phyloP scores from a whole-genome alignment of 2,888 invertebrate genomes.

The Pristionchus entomophagus region DNA sequence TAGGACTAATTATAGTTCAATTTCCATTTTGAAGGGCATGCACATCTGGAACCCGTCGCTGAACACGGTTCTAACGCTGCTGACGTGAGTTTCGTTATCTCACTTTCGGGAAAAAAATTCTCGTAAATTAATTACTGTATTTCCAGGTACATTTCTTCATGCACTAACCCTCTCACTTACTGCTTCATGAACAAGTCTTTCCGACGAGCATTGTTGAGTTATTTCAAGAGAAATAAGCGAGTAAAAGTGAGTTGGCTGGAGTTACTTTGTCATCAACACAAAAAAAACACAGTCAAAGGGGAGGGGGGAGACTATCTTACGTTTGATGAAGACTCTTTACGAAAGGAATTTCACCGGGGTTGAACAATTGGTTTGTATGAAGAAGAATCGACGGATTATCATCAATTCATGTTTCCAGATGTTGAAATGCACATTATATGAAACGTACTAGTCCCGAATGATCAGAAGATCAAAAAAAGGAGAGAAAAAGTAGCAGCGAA shows the following conservation, averaged over 20 bases:
- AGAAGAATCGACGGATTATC: too few relatives aligned
- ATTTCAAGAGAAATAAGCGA: conserved; percentile 51
- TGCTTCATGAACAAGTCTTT: conserved; percentile 88
- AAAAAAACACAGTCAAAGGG: too few relatives aligned
- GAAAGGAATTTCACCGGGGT: too few relatives aligned
- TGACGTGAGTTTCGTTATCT: conserved; percentile 51
- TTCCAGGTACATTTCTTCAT: conserved; percentile 59
- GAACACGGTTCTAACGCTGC: conserved; percentile 62
- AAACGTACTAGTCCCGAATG: background rate
- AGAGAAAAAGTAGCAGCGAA: too few relatives aligned
- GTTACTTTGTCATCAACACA: too few relatives aligned
- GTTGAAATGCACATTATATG: background rate
- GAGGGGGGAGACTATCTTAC: too few relatives aligned
- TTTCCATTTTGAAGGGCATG: background rate
- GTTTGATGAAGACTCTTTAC: too few relatives aligned
- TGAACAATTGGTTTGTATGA: too few relatives aligned
- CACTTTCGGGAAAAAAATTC: background rate
- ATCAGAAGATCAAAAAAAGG: too few relatives aligned
- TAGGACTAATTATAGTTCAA: too few relatives aligned
- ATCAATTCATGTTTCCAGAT: too few relatives aligned
- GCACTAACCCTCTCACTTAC: conserved; percentile 88
- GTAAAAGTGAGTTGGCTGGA: background rate
- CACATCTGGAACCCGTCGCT: conserved; percentile 58
- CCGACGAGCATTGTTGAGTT: conserved; percentile 60
- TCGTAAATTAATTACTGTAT: background rate